Conservation (phyloP, 1,140 invertebrate species). For the Macrostomum lignano region DNA sequence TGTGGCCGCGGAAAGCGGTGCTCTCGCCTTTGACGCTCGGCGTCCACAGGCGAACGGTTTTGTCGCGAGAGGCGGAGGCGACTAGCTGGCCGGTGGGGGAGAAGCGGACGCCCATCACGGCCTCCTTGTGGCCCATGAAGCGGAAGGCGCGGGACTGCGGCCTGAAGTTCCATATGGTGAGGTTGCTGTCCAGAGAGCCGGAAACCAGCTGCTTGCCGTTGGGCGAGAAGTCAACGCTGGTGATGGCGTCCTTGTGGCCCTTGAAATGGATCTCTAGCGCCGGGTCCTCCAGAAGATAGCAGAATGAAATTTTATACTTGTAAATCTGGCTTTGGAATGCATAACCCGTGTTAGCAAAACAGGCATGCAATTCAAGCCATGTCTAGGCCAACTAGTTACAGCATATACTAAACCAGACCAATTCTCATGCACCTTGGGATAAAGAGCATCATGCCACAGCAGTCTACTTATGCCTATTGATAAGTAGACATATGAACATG, state of each 20-base stretch:
- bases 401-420: too few relatives aligned
- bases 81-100: conserved; percentile 47
- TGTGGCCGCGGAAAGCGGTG: conserved; percentile 47
- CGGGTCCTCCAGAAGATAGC: conserved; percentile 19
- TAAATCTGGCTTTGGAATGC: too few relatives aligned
- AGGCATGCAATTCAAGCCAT: too few relatives aligned
- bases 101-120: conserved; percentile 37
- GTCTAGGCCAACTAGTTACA: too few relatives aligned
- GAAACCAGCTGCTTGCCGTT: conserved; percentile 42
- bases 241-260: conserved; percentile 44
- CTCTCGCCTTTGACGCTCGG: conserved; percentile 39
- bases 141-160: conserved; percentile 29
- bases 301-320: too few relatives aligned
- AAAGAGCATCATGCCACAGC: too few relatives aligned
- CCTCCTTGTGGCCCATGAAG: conserved; percentile 29
- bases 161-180: too few relatives aligned
- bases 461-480: too few relatives aligned
- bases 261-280: conserved; percentile 44
- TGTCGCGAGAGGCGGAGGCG: conserved; percentile 49
- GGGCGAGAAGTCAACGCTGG: conserved; percentile 44
- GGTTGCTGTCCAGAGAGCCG: too few relatives aligned
- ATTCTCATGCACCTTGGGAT: too few relatives aligned
- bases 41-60: conserved; percentile 52
- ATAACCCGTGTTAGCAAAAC: too few relatives aligned
- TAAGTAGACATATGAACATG: too few relatives aligned